Conservation (phyloP, 1,140 invertebrate species). For the Brachionus rotundiformis region DNA sequence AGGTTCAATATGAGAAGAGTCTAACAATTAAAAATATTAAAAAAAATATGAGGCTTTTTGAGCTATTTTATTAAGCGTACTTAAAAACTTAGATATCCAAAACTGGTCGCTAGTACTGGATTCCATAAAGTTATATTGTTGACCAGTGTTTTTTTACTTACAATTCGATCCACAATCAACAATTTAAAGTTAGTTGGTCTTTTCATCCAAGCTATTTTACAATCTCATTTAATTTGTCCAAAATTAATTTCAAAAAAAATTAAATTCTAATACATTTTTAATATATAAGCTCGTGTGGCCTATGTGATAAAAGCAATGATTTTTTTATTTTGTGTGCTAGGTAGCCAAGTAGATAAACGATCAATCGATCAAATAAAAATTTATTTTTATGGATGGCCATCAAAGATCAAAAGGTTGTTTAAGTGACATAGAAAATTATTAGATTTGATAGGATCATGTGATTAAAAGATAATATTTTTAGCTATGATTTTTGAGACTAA, state of each 20-base stretch:
- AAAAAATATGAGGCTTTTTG: background rate
- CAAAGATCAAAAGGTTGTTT: background rate
- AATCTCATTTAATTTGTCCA: background rate
- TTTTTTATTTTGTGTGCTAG: background rate
- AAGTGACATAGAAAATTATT: background rate
- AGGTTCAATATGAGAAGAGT: constrained; percentile 5
- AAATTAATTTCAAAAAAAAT: background rate
- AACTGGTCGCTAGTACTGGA: constrained; percentile 10
- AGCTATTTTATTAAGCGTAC: background rate
- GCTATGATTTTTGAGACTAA: background rate
- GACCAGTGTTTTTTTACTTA: background rate
- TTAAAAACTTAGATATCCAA: background rate
- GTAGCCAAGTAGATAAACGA: background rate
- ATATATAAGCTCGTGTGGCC: background rate
- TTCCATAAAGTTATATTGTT: background rate
- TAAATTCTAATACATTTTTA: background rate
- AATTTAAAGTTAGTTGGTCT: background rate
- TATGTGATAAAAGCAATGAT: background rate
- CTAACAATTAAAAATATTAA: background rate
- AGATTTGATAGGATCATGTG: background rate
- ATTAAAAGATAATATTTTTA: background rate
- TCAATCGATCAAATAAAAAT: background rate
- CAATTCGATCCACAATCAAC: background rate
- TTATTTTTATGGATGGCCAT: background rate
- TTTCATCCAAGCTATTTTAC: background rate